A percentile compares a stretch with the other conserved stretches of the same genome.
phyloP scores from a whole-genome alignment of 2,888 invertebrate genomes.

The Eristalinus aeneus region DNA sequence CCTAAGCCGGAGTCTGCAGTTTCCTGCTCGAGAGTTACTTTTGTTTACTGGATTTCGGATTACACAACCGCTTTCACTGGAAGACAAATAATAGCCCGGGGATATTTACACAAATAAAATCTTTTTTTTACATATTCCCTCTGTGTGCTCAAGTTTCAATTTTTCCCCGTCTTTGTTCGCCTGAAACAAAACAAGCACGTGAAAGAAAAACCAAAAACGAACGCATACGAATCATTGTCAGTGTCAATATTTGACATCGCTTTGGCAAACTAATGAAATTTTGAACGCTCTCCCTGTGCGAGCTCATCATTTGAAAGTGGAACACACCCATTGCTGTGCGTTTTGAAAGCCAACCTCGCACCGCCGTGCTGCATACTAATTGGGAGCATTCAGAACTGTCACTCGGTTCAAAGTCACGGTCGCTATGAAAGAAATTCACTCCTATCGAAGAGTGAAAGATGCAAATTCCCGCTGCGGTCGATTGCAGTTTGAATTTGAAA shows the following conservation, averaged over 20 bases:
- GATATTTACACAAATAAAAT: slow-evolving; percentile 48
- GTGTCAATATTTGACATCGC: slow-evolving; percentile 46
- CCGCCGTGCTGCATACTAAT: slow-evolving; percentile 60
- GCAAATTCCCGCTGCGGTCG: slow-evolving; percentile 7
- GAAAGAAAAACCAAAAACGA: background rate
- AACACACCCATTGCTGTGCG: slow-evolving; percentile 27
- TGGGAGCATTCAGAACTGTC: slow-evolving; percentile 2
- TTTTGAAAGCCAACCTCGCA: slow-evolving; percentile 47
- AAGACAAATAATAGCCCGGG: slow-evolving; percentile 46
- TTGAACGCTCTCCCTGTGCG: slow-evolving; percentile 35
- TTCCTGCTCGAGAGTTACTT: slow-evolving; percentile 56
- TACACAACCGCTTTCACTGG: slow-evolving; percentile 67
- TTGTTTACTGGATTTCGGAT: slow-evolving; percentile 54
- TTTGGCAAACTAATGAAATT: slow-evolving; percentile 54
- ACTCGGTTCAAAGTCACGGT: slow-evolving; percentile 61
- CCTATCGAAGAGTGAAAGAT: slow-evolving; percentile 29
- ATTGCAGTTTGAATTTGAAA: slow-evolving; percentile 24
- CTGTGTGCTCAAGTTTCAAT: background rate
- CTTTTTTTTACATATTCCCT: background rate
- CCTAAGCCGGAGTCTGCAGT: slow-evolving; percentile 8
- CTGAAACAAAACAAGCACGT: background rate
- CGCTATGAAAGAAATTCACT: slow-evolving; percentile 32
- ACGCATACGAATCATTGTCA: background rate
- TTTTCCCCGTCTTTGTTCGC: background rate
- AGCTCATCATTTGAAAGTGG: slow-evolving; percentile 35